Percentiles rank a stretch among this genome's conserved stretches.
Evolutionary conservation across 2,797 vertebrate species (phyloP).

Genomic region (Pelobates cultripes): DNA sequence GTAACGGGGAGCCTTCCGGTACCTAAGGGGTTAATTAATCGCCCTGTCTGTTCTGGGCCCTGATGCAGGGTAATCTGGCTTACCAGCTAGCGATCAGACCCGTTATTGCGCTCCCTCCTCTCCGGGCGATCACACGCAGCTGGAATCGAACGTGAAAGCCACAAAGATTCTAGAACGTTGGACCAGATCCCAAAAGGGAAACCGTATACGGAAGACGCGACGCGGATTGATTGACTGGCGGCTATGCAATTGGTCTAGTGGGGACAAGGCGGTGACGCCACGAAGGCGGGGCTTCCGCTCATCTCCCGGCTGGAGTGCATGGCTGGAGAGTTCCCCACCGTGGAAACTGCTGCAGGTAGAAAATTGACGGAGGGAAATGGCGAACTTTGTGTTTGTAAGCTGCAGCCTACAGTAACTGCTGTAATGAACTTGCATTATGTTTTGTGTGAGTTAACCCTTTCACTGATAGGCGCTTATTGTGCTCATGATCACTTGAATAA

Average conservation of each 20-base stretch:
- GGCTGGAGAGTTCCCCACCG: neutral
- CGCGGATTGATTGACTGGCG: slow-evolving; percentile 29
- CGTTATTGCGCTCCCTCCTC: neutral
- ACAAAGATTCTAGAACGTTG: slow-evolving; percentile 45
- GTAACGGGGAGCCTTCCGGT: neutral
- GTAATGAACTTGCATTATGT: too few relatives aligned
- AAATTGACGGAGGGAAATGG: neutral
- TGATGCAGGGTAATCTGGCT: neutral
- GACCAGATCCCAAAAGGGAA: slow-evolving; percentile 28
- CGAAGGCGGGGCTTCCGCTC: slow-evolving; percentile 30
- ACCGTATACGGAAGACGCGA: slow-evolving; percentile 18
- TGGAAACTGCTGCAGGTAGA: neutral
- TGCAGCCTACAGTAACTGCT: too few relatives aligned
- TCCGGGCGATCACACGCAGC: neutral
- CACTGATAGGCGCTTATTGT: too few relatives aligned
- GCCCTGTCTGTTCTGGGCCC: neutral
- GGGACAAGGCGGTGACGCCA: slow-evolving; percentile 4
- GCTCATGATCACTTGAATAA: too few relatives aligned
- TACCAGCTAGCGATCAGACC: slow-evolving; percentile 8
- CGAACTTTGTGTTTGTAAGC: too few relatives aligned
- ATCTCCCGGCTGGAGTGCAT: neutral
- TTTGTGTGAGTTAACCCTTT: too few relatives aligned
- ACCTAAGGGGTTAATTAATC: neutral
- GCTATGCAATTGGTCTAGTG: neutral
- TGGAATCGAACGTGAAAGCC: neutral